Base-by-base conservation (phyloP, 2,888 invertebrate species). In the Temnothorax rugatulus region DNA sequence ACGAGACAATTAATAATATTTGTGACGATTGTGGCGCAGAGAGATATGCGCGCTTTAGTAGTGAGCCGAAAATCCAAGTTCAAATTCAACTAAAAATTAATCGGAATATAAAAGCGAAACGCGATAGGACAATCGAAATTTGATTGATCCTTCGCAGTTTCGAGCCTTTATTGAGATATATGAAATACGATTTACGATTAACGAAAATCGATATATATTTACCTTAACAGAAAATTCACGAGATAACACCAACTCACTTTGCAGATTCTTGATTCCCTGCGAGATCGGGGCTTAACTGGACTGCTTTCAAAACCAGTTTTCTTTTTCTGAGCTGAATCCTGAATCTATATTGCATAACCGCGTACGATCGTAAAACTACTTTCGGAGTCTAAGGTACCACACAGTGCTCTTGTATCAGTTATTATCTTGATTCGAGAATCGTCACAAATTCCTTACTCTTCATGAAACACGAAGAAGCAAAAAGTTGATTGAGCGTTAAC, bases 281-380 rank as follows among this genome's bases (percentile, higher is more conserved):
- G 9, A 54, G 50, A 38, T 71, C 15, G 13, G 9, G 8, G 2
- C 13, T 54, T 54, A 29, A 21, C 34, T 71, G 34, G 29, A 15
- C 34, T 54, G n/a, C 52, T 71, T 71, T 71, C 52, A 21, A 71
- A 54, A 71, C 44, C 34, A 34, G 29, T 71, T 71, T 71, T 38
- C 21, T n/a, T 71, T 44, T 66, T 66, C 66, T 15, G 15, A 34
- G n/a, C 50, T n/a, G n/a, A 4, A 69, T 34, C 34, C 29, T 29
- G 29, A 29, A 29, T 52, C n/a, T 52, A 34, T 69, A 50, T 69
- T 69, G 18, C 34, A 50, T 52, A 69, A 69, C 34, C n/a, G 13
- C 13, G n/a, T 8, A 2, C 11, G 47, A 68, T 50, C 13, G 47
- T 34, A 13, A 69, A 50, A 69, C 13, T 50, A 69, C 47, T 69